These are phyloP conservation scores for Tachysurus fulvidraco DNA, from an alignment of 2,113 vertebrate genomes.

Conservation along the genomic window DNA sequence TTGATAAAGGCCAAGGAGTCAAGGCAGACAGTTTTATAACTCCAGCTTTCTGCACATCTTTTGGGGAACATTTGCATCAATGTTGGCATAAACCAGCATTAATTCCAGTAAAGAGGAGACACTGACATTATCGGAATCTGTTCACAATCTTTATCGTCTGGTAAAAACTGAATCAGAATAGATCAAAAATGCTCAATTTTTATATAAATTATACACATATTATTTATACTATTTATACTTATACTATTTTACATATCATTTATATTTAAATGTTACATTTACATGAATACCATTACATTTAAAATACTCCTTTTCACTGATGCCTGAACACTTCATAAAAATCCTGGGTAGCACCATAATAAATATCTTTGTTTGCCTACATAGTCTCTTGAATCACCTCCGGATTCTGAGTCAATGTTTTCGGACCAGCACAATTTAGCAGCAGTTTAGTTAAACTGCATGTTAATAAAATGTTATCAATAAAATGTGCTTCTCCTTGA, in stretches of 20 bases:
- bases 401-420: background rate
- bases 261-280: background rate
- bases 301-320: background rate
- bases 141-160: background rate
- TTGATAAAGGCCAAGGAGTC: constrained; percentile 55
- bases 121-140: background rate
- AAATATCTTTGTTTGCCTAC: background rate
- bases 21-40: background rate
- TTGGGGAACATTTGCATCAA: constrained; percentile 54
- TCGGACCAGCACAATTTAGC: background rate
- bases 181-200: background rate
- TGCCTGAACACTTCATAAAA: background rate
- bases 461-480: background rate
- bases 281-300: background rate
- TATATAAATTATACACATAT: background rate
- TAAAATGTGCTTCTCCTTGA: background rate
- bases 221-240: too few species aligned
- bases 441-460: background rate
- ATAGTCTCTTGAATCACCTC: background rate
- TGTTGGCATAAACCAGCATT: constrained; percentile 64
- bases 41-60: constrained; percentile 26
- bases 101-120: constrained; percentile 63
- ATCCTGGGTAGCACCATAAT: background rate
- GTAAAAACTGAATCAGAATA: background rate
- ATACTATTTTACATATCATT: background rate